Percentiles rank a stretch among this genome's conserved stretches.
Evolutionary conservation across 2,888 invertebrate species (phyloP).

Genomic region (Tenthredo distinguenda): DNA sequence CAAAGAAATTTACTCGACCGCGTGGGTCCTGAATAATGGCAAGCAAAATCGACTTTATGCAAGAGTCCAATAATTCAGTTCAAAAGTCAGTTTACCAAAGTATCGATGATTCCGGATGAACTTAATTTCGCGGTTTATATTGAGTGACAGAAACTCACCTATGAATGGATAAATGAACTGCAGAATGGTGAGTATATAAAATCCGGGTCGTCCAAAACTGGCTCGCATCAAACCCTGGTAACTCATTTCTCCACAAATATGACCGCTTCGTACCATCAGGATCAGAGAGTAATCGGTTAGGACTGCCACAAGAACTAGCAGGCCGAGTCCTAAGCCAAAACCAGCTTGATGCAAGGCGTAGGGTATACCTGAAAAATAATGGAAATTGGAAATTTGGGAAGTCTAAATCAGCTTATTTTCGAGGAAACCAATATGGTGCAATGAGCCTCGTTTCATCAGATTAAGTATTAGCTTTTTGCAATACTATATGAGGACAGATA

Average conservation of each 20-base stretch:
- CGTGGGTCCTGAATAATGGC: background rate
- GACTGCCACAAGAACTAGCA: conserved; percentile 86
- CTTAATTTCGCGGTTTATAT: background rate
- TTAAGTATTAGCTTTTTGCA: background rate
- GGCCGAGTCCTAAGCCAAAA: conserved; percentile 86
- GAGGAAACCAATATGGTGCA: background rate
- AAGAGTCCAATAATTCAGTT: background rate
- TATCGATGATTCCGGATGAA: background rate
- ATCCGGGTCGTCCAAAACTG: conserved; percentile 89
- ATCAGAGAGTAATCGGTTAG: conserved; percentile 91
- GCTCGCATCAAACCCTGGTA: conserved; percentile 90
- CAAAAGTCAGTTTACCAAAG: background rate
- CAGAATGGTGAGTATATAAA: conserved; percentile 86
- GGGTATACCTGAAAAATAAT: conserved; percentile 82
- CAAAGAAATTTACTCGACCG: background rate
- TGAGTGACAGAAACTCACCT: conserved; percentile 79
- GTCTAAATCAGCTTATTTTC: background rate
- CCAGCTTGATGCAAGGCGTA: conserved; percentile 90
- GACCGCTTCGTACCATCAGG: conserved; percentile 88
- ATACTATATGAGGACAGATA: background rate
- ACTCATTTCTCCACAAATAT: conserved; percentile 88
- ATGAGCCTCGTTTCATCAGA: background rate
- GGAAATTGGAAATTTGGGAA: background rate
- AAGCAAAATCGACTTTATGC: background rate
- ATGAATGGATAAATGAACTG: conserved; percentile 93